Conservation (phyloP, 2,888 invertebrate species). For the Brassicogethes aeneus region DNA sequence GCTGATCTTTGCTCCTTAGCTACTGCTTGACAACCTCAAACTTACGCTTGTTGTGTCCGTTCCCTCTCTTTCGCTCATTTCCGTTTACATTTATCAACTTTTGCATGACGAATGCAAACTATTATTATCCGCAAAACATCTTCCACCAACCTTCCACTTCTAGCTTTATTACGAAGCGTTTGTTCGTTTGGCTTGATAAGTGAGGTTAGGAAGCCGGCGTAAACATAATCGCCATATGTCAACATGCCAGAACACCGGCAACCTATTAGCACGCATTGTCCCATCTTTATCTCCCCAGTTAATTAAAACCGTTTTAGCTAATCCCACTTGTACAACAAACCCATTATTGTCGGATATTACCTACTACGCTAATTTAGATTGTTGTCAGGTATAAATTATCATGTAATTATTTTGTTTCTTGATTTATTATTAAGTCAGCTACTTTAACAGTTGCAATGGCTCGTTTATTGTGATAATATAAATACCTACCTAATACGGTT, state of each 20-base stretch:
- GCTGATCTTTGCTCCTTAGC: no score
- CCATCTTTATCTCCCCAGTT: neutral
- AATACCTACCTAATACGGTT: no score
- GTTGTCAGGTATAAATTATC: no score
- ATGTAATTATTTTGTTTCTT: no score
- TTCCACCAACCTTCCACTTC: neutral
- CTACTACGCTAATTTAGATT: no score
- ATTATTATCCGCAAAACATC: slow-evolving; percentile 2
- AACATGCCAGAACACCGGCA: neutral
- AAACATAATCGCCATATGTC: slow-evolving; percentile 3
- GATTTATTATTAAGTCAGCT: no score
- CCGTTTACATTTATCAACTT: neutral
- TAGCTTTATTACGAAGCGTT: neutral
- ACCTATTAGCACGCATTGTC: neutral
- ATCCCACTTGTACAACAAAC: neutral
- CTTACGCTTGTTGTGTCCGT: slow-evolving; percentile 27
- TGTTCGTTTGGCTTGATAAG: neutral
- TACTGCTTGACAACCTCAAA: neutral
- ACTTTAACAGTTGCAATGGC: no score
- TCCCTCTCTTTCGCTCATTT: slow-evolving; percentile 7
- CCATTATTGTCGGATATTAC: no score
- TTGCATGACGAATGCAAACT: slow-evolving; percentile 12
- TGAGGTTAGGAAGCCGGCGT: slow-evolving; percentile 1
- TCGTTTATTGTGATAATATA: no score
- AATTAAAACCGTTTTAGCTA: neutral